These are phyloP conservation scores for Esox lucius DNA, from an alignment of 2,797 vertebrate species.

Conservation along the genomic window DNA sequence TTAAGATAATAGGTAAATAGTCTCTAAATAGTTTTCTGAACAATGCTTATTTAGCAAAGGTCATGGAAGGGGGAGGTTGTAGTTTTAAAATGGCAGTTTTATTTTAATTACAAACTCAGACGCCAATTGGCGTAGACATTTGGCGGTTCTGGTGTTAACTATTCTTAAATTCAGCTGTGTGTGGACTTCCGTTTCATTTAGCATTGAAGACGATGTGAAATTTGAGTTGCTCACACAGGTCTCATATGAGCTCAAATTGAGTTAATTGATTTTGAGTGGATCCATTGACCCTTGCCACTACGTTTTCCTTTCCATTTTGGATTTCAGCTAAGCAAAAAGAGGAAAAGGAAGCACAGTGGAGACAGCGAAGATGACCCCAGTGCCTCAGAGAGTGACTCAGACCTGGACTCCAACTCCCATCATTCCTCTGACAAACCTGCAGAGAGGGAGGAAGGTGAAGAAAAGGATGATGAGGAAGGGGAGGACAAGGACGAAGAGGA, in stretches of 20 bases:
- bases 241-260: neutral
- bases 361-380: constrained; percentile 87
- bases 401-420: constrained; percentile 80
- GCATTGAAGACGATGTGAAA: neutral
- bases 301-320: neutral
- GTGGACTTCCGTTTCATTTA: neutral
- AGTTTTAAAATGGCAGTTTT: no score
- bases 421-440: constrained; percentile 72
- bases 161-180: neutral
- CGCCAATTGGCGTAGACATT: no score
- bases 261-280: neutral
- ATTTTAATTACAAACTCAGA: no score
- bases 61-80: no score
- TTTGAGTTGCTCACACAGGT: neutral
- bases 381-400: constrained; percentile 82
- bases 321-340: constrained; percentile 77
- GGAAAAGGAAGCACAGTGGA: constrained; percentile 84
- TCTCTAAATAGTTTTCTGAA: no score
- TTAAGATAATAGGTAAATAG: no score
- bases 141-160: no score
- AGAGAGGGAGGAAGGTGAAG: constrained; percentile 68
- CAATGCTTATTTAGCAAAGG: no score
- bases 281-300: neutral
- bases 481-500: constrained; percentile 42
- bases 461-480: constrained; percentile 63